Base-by-base conservation (phyloP, 2,113 vertebrate species). In the Dasypus novemcinctus region DNA sequence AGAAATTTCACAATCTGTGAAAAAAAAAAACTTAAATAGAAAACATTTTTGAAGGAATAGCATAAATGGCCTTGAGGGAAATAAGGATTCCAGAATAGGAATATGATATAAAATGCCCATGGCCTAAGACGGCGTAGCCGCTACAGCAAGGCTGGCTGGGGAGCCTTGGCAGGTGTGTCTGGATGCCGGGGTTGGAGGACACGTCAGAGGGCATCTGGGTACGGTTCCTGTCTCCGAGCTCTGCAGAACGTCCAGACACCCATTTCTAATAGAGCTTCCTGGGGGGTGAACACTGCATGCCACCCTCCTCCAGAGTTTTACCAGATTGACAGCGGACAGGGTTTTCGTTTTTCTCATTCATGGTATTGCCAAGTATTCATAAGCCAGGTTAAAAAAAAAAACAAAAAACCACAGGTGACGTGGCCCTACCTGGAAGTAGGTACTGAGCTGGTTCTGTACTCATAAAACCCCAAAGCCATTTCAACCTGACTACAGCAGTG, bases 151-250 rank as follows among this genome's bases (percentile, higher is more conserved):
- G 1, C 2, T 33, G 64, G n/a, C n/a, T n/a, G n/a, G n/a, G n/a
- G n/a, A n/a, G n/a, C n/a, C n/a, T n/a, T n/a, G n/a, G n/a, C n/a
- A n/a, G n/a, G n/a, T n/a, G n/a, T n/a, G n/a, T n/a, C n/a, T n/a
- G 14, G 57, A 21, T 59, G 57, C 21, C 4, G 69, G 25, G n/a
- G 20, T 20, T 3, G 18, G 33, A 21, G 7, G 18, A 49, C 27
- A 1, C 2, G 1, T 38, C 25, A 4, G 46, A 36, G 23, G 52
- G 3, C 8, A 0, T 12, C 3, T 1, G 52, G 46, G 69, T 41
- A 9, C 8, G 5, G n/a, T 21, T 21, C 25, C 0, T 15, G 46
- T 59, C 72, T 54, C 43, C 54, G 23, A 1, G 1, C 46, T 17
- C 23, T 25, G 4, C 21, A 31, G 43, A n/a, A 3, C 17, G 13